Evolutionary conservation across 1,140 invertebrate species (phyloP), one percentile per base, ranked within the genome.

Genomic region (Octopus bimaculoides): DNA sequence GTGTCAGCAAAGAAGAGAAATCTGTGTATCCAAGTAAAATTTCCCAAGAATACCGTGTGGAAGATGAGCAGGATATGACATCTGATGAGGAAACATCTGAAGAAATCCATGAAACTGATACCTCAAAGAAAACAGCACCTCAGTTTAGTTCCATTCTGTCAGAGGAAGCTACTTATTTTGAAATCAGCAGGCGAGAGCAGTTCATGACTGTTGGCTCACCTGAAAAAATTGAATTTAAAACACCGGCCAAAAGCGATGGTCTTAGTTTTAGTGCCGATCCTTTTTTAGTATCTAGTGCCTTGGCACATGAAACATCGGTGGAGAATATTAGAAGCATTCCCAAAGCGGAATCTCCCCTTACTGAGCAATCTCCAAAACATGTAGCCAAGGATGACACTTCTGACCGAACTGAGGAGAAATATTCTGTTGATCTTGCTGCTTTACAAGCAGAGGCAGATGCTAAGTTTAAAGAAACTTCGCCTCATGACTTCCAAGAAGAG

Each of bases 121-220:
- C 20, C 5, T 52, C 14, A 80, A 55, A 54, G 10, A 77, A 83
- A 52, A 83, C 17, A n/a, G 26, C 17, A 14, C 26, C 66, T n/a
- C 17, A 71, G 14, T n/a, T 71, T n/a, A 71, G 26, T 17, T 54
- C 52, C 12, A 20, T 77, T 10, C 52, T n/a, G 80, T 77, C 71
- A 82, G 77, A 78, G 78, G 77, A 79, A 79, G 80, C 78, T 80
- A 76, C 55, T 83, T 54, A 84, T 76, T 52, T 52, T 78, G 66
- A 71, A 71, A 71, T 71, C 17, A 14, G 17, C 17, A 71, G 66
- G 26, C 66, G 7, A 14, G 66, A 71, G 66, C 17, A 71, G 26
- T 20, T n/a, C 5, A 8, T 71, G 26, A 9, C 17, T 1, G 66
- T 71, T 71, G 66, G 0, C 66, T 71, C 66, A 10, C 66, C 66